These are phyloP conservation scores for Ctenicera cuprea DNA, from an alignment of 2,888 invertebrate genomes.

Conservation along the genomic window DNA sequence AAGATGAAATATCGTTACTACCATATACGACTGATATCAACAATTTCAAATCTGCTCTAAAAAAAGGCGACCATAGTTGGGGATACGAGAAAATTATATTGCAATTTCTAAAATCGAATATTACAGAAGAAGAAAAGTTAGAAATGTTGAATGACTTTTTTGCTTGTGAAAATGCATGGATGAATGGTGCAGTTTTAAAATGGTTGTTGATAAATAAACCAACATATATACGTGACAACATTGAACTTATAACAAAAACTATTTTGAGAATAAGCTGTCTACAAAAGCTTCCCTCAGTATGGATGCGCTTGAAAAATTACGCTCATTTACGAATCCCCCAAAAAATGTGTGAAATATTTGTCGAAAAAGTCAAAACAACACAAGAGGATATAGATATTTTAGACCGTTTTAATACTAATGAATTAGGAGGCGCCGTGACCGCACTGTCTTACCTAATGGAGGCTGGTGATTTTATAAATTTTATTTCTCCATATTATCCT, in stretches of 20 bases:
- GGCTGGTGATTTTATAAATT: constrained; percentile 20
- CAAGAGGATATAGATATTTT: neutral
- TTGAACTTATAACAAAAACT: neutral
- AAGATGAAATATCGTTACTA: neutral
- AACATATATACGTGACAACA: neutral
- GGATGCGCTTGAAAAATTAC: neutral
- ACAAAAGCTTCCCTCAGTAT: neutral
- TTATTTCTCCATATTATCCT: constrained; percentile 38
- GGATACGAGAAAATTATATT: neutral
- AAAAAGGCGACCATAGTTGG: neutral
- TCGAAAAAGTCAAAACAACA: neutral
- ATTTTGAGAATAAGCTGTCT: neutral
- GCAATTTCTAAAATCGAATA: too few species aligned
- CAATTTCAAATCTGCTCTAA: neutral
- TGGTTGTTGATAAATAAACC: constrained; percentile 9
- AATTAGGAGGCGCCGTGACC: neutral
- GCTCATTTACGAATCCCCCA: constrained; percentile 39
- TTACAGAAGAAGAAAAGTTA: neutral
- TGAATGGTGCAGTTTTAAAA: neutral
- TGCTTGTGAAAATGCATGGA: neutral
- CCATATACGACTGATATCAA: neutral
- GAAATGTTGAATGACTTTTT: neutral
- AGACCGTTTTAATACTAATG: neutral
- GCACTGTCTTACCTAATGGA: constrained; percentile 37
- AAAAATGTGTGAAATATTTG: constrained; percentile 3